Base-by-base conservation (phyloP, 37 sponge, comb jelly and placozoan genomes). In the Cladorhizidae sp. region DNA sequence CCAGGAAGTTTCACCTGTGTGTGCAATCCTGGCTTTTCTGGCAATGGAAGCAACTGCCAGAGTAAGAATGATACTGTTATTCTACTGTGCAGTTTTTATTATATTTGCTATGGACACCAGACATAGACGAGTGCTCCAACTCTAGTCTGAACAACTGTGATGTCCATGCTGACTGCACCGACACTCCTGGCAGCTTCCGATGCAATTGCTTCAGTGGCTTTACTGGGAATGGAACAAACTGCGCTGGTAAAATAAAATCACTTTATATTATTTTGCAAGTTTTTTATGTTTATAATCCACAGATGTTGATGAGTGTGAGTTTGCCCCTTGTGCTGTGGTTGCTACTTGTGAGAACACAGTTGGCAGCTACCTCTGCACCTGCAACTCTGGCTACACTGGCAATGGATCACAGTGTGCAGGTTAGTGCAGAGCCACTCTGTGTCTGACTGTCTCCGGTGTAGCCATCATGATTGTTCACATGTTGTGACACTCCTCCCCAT, bases 151-250 rank as follows among this genome's bases (percentile, higher is more conserved):
- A 72, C 20, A 33, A 52, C 68, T 79, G 80, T 79, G 56, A 79
- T 52, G 39, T 25, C 38, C 52, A 79, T 77, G 78, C 78, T 26
- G 63, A 51, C 45, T 87, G 88, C 40, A 14, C 37, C 22, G 54
- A 87, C 43, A 76, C 52, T 32, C 28, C 61, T 71, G 88, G 88
- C 0, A 81, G 83, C 61, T 87, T 55, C 61, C 1, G 21, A 8
- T 87, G 88, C 65, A 38, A 70, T 23, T 87, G 88, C 62, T 70
- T 75, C 67, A 8, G 52, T 70, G 88, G 88, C 1, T 84, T 70
- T 39, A 56, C 29, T 28, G 77, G 77, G 41, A 57, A 76, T 74
- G 83, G 83, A 39, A 57, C 55, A 3, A 80, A 57, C 56, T 80
- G 80, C 36, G 22, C 56, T 26, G 70, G 80, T 80, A 55, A 55